Evolutionary conservation across 2,113 vertebrate genomes (phyloP).

Genomic region (Cyprinodon brontotheroides): DNA sequence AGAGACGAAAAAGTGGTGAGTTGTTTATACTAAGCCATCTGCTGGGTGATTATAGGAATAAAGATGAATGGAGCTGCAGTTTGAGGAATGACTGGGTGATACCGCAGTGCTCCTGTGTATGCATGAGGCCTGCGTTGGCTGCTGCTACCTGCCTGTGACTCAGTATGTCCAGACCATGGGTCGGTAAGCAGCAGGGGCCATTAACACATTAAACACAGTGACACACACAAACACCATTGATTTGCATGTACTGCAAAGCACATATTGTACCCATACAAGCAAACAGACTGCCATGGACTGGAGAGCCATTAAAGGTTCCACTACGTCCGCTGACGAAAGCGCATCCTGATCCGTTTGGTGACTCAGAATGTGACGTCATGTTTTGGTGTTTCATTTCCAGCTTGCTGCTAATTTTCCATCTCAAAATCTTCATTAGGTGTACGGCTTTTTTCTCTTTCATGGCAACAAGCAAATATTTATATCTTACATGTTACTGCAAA

Average conservation of each 20-base stretch:
- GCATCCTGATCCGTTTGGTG: constrained; percentile 26
- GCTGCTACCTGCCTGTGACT: constrained; percentile 61
- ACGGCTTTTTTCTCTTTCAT: too few species aligned
- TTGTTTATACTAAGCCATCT: constrained; percentile 28
- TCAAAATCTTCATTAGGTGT: not conserved
- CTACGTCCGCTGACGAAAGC: constrained; percentile 15
- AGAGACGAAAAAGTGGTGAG: too few species aligned
- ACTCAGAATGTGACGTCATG: constrained; percentile 40
- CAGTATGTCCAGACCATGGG: constrained; percentile 54
- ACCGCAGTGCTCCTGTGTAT: constrained; percentile 1
- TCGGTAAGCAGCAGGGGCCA: constrained; percentile 59
- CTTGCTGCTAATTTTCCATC: not conserved
- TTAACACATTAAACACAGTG: constrained; percentile 75
- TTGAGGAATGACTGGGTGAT: not conserved
- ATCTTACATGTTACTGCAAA: not conserved
- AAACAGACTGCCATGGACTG: constrained; percentile 27
- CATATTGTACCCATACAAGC: constrained; percentile 18
- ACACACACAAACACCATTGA: constrained; percentile 48
- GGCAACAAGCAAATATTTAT: not conserved
- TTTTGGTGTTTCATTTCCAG: not conserved
- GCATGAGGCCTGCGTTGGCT: constrained; percentile 13
- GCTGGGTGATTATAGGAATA: constrained; percentile 15
- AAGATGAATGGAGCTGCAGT: constrained; percentile 6
- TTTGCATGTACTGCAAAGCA: constrained; percentile 25
- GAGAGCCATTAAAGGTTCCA: constrained; percentile 60